These are phyloP conservation scores for Knipowitschia caucasica DNA, from an alignment of 2,797 vertebrate species.

Conservation along the genomic window DNA sequence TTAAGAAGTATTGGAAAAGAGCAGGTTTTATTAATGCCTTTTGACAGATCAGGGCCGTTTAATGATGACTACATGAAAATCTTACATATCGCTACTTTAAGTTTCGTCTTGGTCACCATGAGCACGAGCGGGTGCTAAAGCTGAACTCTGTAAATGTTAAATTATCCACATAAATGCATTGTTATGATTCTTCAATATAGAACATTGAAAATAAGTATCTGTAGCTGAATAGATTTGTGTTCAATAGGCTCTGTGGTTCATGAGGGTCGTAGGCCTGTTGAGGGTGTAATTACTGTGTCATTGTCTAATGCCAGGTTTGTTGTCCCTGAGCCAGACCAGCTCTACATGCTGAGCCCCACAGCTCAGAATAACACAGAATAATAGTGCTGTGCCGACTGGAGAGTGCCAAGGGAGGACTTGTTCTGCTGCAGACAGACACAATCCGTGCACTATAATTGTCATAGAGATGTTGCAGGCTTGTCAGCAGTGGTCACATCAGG, in stretches of 20 bases:
- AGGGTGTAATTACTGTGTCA: conserved; percentile 22
- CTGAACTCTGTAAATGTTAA: no score
- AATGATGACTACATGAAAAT: no score
- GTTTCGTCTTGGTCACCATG: no score
- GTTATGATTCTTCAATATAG: no score
- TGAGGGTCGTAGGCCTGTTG: conserved; percentile 7
- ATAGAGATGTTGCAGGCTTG: conserved; percentile 14
- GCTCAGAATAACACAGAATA: conserved; percentile 27
- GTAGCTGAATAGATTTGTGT: not conserved
- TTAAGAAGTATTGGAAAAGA: no score
- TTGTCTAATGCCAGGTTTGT: conserved; percentile 4
- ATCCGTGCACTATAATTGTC: conserved; percentile 27
- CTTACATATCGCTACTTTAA: no score
- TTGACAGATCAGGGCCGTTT: no score
- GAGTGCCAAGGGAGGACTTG: conserved; percentile 1
- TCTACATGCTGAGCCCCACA: conserved; percentile 3
- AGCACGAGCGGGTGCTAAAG: no score
- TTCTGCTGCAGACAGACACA: conserved; percentile 16
- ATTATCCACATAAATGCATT: no score
- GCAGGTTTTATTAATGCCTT: no score
- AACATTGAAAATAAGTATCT: not conserved
- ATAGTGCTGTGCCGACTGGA: conserved; percentile 21
- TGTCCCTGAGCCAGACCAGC: conserved; percentile 6
- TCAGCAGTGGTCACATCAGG: conserved; percentile 3
- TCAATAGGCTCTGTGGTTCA: not conserved